Percentiles rank a stretch among this genome's conserved stretches.
These are phyloP conservation scores for Neria commutata DNA, from an alignment of 2,888 invertebrate genomes.

Conservation along the genomic window DNA sequence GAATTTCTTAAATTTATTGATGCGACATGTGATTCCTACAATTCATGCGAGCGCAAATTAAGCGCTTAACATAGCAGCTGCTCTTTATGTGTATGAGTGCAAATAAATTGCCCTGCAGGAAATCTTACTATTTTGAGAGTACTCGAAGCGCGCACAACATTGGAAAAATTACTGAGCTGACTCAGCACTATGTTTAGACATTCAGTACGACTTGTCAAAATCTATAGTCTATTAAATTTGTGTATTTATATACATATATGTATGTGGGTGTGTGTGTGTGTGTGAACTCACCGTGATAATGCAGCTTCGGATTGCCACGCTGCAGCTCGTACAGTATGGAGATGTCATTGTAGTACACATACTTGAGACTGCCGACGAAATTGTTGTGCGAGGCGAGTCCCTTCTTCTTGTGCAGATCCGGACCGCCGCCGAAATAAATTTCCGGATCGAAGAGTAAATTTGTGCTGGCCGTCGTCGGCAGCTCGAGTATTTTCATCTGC, in stretches of 20 bases:
- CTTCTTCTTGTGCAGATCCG: constrained; percentile 81
- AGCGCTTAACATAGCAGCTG: no score
- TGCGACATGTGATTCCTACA: no score
- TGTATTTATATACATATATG: no score
- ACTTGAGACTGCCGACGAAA: constrained; percentile 88
- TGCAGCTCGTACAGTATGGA: constrained; percentile 88
- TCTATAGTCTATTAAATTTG: no score
- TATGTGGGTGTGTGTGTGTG: no score
- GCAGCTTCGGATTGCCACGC: constrained; percentile 83
- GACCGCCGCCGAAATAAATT: constrained; percentile 90
- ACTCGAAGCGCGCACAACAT: no score
- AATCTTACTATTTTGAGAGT: no score
- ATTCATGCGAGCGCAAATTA: not conserved
- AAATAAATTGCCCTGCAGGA: no score
- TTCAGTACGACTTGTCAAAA: no score
- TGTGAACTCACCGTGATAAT: constrained; percentile 69
- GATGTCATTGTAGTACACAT: constrained; percentile 91
- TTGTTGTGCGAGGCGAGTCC: constrained; percentile 82
- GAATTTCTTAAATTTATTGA: constrained; percentile 12
- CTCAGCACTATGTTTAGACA: no score
- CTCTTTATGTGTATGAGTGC: not conserved
- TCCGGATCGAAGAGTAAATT: constrained; percentile 91
- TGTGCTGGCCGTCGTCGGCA: constrained; percentile 66
- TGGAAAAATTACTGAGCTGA: not conserved
- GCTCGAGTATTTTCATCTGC: constrained; percentile 71